Evolutionary conservation across 2,797 vertebrate genomes (phyloP).

Genomic region (Aulostomus chinensis): DNA sequence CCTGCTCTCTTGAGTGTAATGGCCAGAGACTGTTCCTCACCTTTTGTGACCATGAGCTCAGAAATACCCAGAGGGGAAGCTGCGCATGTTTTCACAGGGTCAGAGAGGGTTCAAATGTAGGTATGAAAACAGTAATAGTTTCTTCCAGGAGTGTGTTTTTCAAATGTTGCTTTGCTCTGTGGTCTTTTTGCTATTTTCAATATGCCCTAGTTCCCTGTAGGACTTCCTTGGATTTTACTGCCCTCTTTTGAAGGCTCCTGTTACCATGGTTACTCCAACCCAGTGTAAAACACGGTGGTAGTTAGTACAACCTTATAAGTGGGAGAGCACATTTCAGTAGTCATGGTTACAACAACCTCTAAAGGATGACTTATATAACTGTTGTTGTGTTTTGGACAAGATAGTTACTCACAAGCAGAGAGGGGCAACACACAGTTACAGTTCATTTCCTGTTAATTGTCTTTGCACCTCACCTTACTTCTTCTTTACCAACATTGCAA

Average conservation of each 20-base stretch:
- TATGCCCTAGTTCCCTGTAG: conserved; percentile 34
- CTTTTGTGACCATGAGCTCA: conserved; percentile 33
- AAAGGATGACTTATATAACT: conserved; percentile 75
- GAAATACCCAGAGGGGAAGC: conserved; percentile 14
- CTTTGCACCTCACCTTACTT: too few relatives aligned
- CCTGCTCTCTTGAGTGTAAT: conserved; percentile 30
- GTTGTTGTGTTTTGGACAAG: conserved; percentile 53
- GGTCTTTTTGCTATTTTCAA: conserved; percentile 48
- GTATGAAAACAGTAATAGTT: conserved; percentile 32
- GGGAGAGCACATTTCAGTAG: conserved; percentile 64
- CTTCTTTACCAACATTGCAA: too few relatives aligned
- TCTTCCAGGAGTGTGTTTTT: conserved; percentile 25
- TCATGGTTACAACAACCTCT: conserved; percentile 74
- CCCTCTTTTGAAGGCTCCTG: conserved; percentile 57
- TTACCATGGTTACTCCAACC: conserved; percentile 70
- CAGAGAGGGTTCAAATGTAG: conserved; percentile 20
- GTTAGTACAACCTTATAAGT: conserved; percentile 70
- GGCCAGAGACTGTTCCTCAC: conserved; percentile 31
- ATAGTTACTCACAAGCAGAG: conserved; percentile 36
- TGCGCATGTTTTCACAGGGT: conserved; percentile 35
- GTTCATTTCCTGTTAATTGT: too few relatives aligned
- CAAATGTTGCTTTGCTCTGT: conserved; percentile 40
- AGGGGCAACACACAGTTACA: conserved; percentile 17
- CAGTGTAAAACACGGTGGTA: conserved; percentile 65
- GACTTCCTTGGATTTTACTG: conserved; percentile 56